These are phyloP conservation scores for Tenebrio molitor DNA, from an alignment of 1,140 invertebrate species.

Conservation along the genomic window DNA sequence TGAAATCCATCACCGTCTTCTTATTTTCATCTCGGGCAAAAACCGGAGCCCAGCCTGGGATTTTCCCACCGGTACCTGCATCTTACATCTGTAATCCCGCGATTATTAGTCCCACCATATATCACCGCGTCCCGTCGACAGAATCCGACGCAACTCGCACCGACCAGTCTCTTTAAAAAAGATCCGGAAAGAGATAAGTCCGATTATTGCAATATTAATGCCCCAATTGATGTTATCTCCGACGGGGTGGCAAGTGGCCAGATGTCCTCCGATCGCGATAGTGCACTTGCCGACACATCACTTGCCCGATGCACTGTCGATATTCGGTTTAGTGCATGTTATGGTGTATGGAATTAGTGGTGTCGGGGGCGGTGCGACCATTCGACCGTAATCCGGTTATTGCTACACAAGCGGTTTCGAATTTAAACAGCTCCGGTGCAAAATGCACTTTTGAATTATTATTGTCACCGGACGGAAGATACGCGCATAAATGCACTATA, in stretches of 20 bases:
- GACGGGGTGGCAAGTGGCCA: conserved; percentile 42
- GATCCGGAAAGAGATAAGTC: background rate
- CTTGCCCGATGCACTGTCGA: background rate
- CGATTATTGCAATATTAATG: conserved; percentile 31
- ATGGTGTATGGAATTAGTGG: conserved; percentile 41
- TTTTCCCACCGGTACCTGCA: too few relatives aligned
- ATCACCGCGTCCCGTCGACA: conserved; percentile 1
- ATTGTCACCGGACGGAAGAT: conserved; percentile 1
- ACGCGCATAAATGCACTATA: background rate
- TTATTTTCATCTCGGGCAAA: too few relatives aligned
- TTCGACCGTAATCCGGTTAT: conserved; percentile 47
- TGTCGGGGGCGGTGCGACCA: conserved; percentile 28
- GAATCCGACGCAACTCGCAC: conserved; percentile 1
- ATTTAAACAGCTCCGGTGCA: conserved; percentile 18
- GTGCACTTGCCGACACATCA: conserved; percentile 18
- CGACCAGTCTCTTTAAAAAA: conserved; percentile 11
- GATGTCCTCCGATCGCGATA: conserved; percentile 19
- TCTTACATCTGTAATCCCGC: background rate
- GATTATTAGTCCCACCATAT: background rate
- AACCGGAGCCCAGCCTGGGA: too few relatives aligned
- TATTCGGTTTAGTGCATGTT: background rate
- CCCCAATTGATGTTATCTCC: conserved; percentile 35
- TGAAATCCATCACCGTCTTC: background rate
- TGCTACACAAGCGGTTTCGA: conserved; percentile 33
- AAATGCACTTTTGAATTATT: conserved; percentile 31